phyloP scores from a whole-genome alignment of 2,113 vertebrate species.

The Dolichallabes microphthalmus region DNA sequence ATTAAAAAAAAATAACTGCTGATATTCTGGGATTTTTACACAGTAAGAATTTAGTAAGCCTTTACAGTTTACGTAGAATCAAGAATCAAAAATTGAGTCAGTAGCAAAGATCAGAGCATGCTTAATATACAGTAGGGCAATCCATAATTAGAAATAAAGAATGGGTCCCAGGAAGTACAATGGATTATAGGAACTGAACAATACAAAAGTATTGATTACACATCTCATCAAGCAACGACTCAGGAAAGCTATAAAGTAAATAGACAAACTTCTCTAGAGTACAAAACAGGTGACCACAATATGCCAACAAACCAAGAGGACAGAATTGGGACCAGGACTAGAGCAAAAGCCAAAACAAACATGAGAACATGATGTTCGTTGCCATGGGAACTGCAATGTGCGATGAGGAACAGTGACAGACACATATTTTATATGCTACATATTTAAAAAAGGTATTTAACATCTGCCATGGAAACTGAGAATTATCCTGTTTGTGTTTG shows the following conservation, averaged over 20 bases:
- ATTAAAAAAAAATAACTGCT: background rate
- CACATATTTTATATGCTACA: background rate
- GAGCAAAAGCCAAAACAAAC: background rate
- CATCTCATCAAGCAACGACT: background rate
- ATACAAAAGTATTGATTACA: background rate
- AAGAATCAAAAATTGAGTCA: background rate
- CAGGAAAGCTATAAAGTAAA: background rate
- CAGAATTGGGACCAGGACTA: background rate
- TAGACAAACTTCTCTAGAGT: background rate
- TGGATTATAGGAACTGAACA: background rate
- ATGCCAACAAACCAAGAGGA: background rate
- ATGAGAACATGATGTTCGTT: background rate
- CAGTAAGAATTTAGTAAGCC: background rate
- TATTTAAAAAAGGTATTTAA: background rate
- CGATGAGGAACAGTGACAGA: background rate
- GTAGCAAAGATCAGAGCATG: background rate
- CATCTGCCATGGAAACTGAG: background rate
- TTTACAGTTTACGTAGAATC: background rate
- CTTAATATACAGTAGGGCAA: background rate
- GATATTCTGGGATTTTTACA: background rate
- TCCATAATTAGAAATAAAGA: background rate
- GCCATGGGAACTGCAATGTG: background rate
- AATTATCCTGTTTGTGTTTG: slow-evolving; percentile 13
- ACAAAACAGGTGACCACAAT: background rate
- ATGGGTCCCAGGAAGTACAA: background rate